Base-by-base conservation (phyloP, 2,797 vertebrate genomes). In the Xenopus petersii region DNA sequence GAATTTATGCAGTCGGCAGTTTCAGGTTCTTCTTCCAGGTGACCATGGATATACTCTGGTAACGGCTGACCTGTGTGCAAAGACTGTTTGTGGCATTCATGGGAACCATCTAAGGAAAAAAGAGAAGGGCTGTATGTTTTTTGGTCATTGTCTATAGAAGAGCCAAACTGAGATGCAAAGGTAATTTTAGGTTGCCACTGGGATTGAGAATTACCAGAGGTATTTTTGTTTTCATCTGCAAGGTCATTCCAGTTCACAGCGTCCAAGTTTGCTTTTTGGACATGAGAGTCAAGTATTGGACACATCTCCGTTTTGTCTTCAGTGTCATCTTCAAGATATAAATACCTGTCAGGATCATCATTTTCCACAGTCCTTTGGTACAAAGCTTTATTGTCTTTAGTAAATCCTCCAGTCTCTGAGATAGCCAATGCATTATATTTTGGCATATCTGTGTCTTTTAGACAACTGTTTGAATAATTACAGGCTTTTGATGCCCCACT, bases 261-360 rank as follows among this genome's bases (percentile, higher is more conserved):
- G 42, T 75, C 84, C 80, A 81, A 54, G 10, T 49, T 67, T 30
- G 26, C 26, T 82, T 54, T 82, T 82, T 64, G 74, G 73, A 85
- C 74, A 79, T 78, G 64, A 0, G 48, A 79, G 71, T 81, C 78
- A 63, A 76, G 49, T 24, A 83, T 54, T 8, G 75, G 83, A 80
- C 86, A 81, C 1, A 81, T 67, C 36, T 86, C 85, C 17, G 75
- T 51, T 60, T 80, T 75, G 75, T 92, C 87, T 24, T 78, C 73
- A 26, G 84, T 70, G 12, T 81, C 83, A 24, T 87, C 91, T 3
- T 91, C 88, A 36, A 93, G 79, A 77, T 87, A 92, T 51, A 94
- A 75, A 0, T 80, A 93, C 79, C 89, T 92, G 80, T 89, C 92
- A 48, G 81, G 87, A 61, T 93, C 91, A 10, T 90, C 88, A 0